These are phyloP conservation scores for Lerista edwardsae DNA, from an alignment of 2,797 vertebrate genomes.

Conservation along the genomic window DNA sequence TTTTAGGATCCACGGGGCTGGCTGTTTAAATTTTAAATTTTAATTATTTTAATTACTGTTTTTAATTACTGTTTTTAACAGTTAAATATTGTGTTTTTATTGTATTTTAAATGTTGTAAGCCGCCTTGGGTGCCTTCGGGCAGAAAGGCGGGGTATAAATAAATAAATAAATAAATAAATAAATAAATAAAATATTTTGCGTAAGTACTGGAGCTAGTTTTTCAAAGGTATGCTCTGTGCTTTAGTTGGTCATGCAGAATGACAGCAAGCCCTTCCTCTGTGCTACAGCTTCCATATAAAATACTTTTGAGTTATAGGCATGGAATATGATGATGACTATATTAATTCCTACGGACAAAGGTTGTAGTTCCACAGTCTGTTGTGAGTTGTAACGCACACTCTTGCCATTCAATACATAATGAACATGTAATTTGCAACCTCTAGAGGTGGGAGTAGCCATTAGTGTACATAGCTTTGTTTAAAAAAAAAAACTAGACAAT, in stretches of 20 bases:
- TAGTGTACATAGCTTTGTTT: not conserved
- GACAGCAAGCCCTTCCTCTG: not conserved
- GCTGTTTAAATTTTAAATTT: too few species aligned
- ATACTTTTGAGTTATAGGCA: not conserved
- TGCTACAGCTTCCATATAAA: not conserved
- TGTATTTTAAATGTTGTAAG: too few species aligned
- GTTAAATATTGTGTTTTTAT: too few species aligned
- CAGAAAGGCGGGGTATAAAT: too few species aligned
- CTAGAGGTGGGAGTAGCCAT: not conserved
- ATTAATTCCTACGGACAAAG: not conserved
- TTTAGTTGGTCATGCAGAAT: not conserved
- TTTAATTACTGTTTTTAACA: too few species aligned
- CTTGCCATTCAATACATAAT: not conserved
- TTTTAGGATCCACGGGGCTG: too few species aligned
- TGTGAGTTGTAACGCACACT: not conserved
- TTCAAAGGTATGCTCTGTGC: not conserved
- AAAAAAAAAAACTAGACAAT: not conserved
- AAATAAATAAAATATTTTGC: too few species aligned
- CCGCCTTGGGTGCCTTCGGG: too few species aligned
- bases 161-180: too few species aligned
- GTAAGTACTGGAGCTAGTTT: not conserved
- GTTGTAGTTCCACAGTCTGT: not conserved
- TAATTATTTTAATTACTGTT: too few species aligned
- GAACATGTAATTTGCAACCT: not conserved
- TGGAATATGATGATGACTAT: not conserved